A percentile compares a stretch with the other conserved stretches of the same genome.
phyloP scores from a whole-genome alignment of 2,797 vertebrate genomes.

The Coendou prehensilis region DNA sequence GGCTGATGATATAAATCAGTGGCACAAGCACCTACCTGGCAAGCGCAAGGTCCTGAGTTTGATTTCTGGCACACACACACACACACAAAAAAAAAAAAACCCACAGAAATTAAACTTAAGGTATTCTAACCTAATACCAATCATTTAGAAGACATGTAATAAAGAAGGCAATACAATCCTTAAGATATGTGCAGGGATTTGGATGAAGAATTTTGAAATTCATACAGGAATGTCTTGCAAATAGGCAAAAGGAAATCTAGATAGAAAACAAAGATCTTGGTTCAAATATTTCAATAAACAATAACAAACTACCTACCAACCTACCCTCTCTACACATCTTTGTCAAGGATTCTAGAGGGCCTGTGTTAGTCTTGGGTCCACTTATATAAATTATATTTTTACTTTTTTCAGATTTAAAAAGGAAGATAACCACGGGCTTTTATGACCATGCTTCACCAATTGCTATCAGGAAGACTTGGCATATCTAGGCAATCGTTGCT shows the following conservation, averaged over 20 bases:
- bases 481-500: neutral
- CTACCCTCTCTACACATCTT: neutral
- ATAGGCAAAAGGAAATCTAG: neutral
- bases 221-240: neutral
- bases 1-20: too few relatives aligned
- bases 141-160: neutral
- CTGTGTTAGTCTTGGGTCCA: neutral
- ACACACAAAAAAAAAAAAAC: too few relatives aligned
- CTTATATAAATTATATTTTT: neutral
- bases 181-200: neutral
- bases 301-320: neutral
- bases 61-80: too few relatives aligned
- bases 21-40: too few relatives aligned
- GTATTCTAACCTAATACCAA: neutral
- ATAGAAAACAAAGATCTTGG: neutral
- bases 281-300: neutral
- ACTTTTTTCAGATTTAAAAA: conserved; percentile 24
- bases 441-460: neutral
- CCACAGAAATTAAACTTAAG: neutral
- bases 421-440: neutral
- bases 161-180: neutral
- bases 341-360: neutral
- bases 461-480: neutral
- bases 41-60: too few relatives aligned
- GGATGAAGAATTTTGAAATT: neutral